Conservation (phyloP, 2,888 invertebrate species). For the Petrophora chlorosata region DNA sequence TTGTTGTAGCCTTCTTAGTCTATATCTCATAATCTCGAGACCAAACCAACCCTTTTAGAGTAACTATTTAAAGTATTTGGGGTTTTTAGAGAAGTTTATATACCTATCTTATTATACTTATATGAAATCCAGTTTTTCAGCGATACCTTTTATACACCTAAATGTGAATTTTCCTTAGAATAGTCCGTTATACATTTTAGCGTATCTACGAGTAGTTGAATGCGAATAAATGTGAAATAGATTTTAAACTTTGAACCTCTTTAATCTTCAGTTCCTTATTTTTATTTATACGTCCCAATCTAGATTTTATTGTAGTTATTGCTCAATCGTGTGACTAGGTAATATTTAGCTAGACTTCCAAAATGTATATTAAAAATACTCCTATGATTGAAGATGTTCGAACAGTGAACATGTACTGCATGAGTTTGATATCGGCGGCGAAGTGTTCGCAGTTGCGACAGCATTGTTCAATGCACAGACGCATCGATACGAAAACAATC, state of each 20-base stretch:
- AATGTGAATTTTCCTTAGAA: constrained; percentile 73
- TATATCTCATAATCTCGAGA: constrained; percentile 78
- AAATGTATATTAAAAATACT: constrained; percentile 19
- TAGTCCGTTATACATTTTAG: constrained; percentile 61
- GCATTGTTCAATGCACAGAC: not conserved
- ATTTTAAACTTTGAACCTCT: constrained; percentile 39
- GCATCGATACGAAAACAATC: constrained; percentile 26
- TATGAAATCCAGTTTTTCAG: constrained; percentile 70
- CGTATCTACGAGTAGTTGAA: constrained; percentile 58
- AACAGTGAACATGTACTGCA: not conserved
- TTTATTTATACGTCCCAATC: constrained; percentile 52
- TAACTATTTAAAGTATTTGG: constrained; percentile 67
- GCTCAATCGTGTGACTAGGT: constrained; percentile 69
- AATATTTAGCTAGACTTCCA: constrained; percentile 48
- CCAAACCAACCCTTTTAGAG: constrained; percentile 77
- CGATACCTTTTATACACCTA: constrained; percentile 75
- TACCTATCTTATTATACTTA: constrained; percentile 66
- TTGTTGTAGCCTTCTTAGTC: constrained; percentile 67
- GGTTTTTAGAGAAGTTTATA: constrained; percentile 79
- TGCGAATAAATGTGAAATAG: constrained; percentile 47
- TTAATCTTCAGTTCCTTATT: constrained; percentile 29
- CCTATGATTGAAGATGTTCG: constrained; percentile 1
- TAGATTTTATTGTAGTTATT: constrained; percentile 59
- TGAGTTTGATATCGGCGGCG: not conserved
- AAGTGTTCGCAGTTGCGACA: constrained; percentile 14